Conservation (phyloP, 2,113 vertebrate genomes). For the Echinops telfairi region DNA sequence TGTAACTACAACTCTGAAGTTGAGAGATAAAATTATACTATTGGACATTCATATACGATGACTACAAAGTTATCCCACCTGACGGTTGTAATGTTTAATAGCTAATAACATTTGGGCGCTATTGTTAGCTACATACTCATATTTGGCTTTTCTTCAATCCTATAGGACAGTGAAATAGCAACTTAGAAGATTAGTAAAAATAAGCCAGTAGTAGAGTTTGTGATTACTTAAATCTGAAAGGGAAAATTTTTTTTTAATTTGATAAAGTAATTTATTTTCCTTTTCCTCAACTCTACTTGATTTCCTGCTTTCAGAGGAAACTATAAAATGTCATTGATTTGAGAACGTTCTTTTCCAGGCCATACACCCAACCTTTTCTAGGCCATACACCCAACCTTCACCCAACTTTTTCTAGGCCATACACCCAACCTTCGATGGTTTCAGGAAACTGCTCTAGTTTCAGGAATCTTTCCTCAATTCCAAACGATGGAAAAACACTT, state of each 20-base stretch:
- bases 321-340: not conserved
- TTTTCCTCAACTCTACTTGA: not conserved
- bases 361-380: not conserved
- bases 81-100: not conserved
- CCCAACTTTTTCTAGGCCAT: not conserved
- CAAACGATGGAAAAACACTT: not conserved
- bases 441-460: not conserved
- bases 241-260: not conserved
- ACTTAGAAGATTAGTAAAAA: slow-evolving; percentile 55
- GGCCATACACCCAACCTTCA: not conserved
- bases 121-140: slow-evolving; percentile 54
- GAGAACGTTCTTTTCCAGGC: not conserved
- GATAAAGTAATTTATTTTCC: not conserved
- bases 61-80: slow-evolving; percentile 67
- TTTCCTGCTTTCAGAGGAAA: not conserved
- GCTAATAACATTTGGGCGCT: slow-evolving; percentile 10
- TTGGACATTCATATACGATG: slow-evolving; percentile 66
- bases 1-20: slow-evolving; percentile 60
- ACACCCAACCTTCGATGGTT: not conserved
- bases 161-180: slow-evolving; percentile 29
- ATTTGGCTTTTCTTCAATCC: not conserved
- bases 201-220: not conserved
- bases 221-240: not conserved
- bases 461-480: not conserved
- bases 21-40: slow-evolving; percentile 71